Conservation (phyloP, 1,140 invertebrate genomes). For the Drosophila cardini region DNA sequence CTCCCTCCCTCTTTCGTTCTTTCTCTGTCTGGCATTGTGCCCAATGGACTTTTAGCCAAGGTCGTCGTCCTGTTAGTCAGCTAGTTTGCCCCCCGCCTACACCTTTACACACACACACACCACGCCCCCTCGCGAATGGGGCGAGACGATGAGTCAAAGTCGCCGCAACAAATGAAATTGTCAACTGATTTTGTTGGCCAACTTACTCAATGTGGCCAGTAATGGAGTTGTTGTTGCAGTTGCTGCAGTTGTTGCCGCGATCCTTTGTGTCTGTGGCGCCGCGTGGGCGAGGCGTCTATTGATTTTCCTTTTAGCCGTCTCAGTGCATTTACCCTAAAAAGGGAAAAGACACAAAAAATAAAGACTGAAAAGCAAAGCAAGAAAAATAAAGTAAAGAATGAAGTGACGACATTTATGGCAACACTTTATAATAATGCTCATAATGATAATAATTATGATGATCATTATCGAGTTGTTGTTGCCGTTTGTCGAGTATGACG, state of each 20-base stretch:
- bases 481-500: slow-evolving; percentile 50
- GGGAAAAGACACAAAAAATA: slow-evolving; percentile 5
- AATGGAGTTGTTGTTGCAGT: slow-evolving; percentile 1
- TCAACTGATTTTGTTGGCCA: slow-evolving; percentile 39
- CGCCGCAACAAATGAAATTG: slow-evolving; percentile 41
- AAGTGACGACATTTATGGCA: slow-evolving; percentile 57
- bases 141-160: slow-evolving; percentile 25
- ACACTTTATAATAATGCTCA: slow-evolving; percentile 27
- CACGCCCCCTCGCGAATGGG: neutral
- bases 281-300: slow-evolving; percentile 38
- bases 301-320: slow-evolving; percentile 42
- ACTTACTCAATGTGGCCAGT: slow-evolving; percentile 30
- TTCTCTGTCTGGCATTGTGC: slow-evolving; percentile 24
- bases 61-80: slow-evolving; percentile 73
- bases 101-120: no score
- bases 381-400: slow-evolving; percentile 2
- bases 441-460: slow-evolving; percentile 17
- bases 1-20: neutral
- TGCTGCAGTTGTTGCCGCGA: slow-evolving; percentile 1
- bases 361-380: neutral
- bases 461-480: slow-evolving; percentile 8
- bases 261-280: slow-evolving; percentile 61
- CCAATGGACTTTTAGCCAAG: slow-evolving; percentile 54
- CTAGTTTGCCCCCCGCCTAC: slow-evolving; percentile 3
- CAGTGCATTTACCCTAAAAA: slow-evolving; percentile 69